phyloP scores from a whole-genome alignment of 1,140 invertebrate genomes.

The Drosophila fuyamai region DNA sequence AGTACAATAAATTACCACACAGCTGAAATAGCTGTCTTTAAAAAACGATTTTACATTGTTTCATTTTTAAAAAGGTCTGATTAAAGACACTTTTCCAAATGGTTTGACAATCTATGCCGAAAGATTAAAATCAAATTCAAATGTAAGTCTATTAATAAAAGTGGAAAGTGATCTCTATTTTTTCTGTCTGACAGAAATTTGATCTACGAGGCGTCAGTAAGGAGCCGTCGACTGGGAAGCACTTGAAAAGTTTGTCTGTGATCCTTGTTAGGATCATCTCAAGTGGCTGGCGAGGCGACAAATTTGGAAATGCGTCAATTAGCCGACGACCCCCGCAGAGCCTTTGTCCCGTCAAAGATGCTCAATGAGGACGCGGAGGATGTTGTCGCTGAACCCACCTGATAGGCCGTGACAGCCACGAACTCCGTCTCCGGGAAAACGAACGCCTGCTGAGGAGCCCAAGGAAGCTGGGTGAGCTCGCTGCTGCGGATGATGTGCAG shows the following conservation, averaged over 20 bases:
- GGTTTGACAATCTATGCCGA: neutral
- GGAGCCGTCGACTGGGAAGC: conserved; percentile 4
- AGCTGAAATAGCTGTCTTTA: too few relatives aligned
- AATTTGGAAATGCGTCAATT: conserved; percentile 50
- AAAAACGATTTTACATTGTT: too few relatives aligned
- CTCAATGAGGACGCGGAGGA: conserved; percentile 34
- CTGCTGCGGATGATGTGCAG: conserved; percentile 92
- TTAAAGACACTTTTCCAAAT: too few relatives aligned
- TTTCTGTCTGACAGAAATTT: conserved; percentile 16
- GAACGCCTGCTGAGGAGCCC: conserved; percentile 88
- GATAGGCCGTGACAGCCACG: conserved; percentile 97
- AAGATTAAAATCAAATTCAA: neutral
- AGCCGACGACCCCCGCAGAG: conserved; percentile 48
- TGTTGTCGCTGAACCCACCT: conserved; percentile 86
- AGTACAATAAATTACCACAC: too few relatives aligned
- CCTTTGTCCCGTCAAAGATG: conserved; percentile 21
- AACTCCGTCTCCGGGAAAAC: conserved; percentile 93
- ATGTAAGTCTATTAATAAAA: neutral
- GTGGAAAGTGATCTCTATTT: neutral
- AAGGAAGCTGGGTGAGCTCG: conserved; percentile 88
- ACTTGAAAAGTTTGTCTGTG: conserved; percentile 35
- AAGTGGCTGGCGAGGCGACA: conserved; percentile 54
- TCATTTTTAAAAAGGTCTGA: too few relatives aligned
- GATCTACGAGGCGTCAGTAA: conserved; percentile 37
- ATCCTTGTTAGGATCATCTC: conserved; percentile 21